These are phyloP conservation scores for Kryptolebias ocellatus DNA, from an alignment of 2,797 vertebrate species.

Conservation along the genomic window DNA sequence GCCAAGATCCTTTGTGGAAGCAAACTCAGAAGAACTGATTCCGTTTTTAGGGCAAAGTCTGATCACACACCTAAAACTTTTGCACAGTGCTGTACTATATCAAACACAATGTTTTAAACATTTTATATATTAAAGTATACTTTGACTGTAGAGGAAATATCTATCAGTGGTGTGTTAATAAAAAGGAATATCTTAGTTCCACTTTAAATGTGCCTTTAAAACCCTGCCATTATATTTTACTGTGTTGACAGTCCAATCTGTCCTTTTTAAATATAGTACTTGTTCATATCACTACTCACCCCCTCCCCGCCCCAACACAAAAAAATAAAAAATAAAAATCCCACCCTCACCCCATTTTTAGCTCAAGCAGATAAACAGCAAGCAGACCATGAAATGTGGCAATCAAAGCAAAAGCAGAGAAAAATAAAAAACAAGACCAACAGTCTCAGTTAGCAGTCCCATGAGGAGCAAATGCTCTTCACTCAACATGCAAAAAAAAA, in stretches of 20 bases:
- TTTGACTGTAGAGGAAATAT: slow-evolving; percentile 19
- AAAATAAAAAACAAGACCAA: slow-evolving; percentile 8
- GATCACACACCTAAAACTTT: no score
- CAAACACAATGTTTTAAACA: slow-evolving; percentile 36
- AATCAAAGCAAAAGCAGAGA: slow-evolving; percentile 29
- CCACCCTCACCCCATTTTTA: not conserved
- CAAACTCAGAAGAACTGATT: no score
- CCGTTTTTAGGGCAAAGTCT: no score
- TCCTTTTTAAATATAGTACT: slow-evolving; percentile 16
- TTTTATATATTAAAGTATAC: slow-evolving; percentile 31
- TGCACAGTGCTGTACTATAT: no score
- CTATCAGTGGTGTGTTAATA: slow-evolving; percentile 20
- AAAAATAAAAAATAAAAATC: no score
- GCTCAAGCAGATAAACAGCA: slow-evolving; percentile 28
- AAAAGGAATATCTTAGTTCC: slow-evolving; percentile 13
- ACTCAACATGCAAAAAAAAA: slow-evolving; percentile 19
- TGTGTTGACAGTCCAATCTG: not conserved
- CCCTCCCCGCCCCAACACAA: no score
- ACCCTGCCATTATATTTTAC: slow-evolving; percentile 22
- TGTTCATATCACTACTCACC: slow-evolving; percentile 8
- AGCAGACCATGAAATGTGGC: slow-evolving; percentile 35
- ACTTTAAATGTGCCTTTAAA: slow-evolving; percentile 9
- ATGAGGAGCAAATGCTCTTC: slow-evolving; percentile 33
- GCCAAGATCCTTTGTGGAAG: no score
- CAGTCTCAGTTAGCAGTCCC: slow-evolving; percentile 27